Evolutionary conservation across 2,888 invertebrate genomes (phyloP).

Genomic region (Habroteleia sp.): DNA sequence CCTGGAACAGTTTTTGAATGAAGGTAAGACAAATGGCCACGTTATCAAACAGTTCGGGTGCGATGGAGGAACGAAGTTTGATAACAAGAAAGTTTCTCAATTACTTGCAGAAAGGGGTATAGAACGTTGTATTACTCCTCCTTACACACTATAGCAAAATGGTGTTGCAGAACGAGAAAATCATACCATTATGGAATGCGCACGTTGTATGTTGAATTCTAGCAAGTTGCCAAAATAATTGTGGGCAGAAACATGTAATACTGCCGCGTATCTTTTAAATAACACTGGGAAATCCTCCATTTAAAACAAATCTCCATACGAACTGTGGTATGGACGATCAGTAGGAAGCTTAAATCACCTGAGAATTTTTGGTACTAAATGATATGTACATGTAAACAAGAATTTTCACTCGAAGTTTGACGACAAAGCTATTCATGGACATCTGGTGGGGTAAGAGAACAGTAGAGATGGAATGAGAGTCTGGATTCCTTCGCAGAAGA

Average conservation of each 20-base stretch:
- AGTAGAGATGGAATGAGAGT: constrained; percentile 46
- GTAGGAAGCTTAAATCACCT: constrained; percentile 64
- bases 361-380: constrained; percentile 64
- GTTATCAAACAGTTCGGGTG: constrained; percentile 9
- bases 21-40: constrained; percentile 46
- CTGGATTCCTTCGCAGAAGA: constrained; percentile 36
- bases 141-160: constrained; percentile 43
- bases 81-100: constrained; percentile 10
- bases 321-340: constrained; percentile 67
- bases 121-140: constrained; percentile 17
- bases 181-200: constrained; percentile 32
- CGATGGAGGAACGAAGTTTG: constrained; percentile 39
- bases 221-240: constrained; percentile 34
- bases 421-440: constrained; percentile 67
- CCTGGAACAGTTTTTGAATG: constrained; percentile 58
- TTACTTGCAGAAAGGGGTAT: constrained; percentile 26
- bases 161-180: constrained; percentile 40
- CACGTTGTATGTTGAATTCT: constrained; percentile 22
- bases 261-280: constrained; percentile 65
- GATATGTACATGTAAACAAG: constrained; percentile 65
- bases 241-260: constrained; percentile 67
- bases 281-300: constrained; percentile 68
- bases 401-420: constrained; percentile 69
- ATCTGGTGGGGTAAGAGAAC: constrained; percentile 62
- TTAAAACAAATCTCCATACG: constrained; percentile 66